phyloP scores from a whole-genome alignment of 2,113 vertebrate genomes.

The Thamnaconus septentrionalis region DNA sequence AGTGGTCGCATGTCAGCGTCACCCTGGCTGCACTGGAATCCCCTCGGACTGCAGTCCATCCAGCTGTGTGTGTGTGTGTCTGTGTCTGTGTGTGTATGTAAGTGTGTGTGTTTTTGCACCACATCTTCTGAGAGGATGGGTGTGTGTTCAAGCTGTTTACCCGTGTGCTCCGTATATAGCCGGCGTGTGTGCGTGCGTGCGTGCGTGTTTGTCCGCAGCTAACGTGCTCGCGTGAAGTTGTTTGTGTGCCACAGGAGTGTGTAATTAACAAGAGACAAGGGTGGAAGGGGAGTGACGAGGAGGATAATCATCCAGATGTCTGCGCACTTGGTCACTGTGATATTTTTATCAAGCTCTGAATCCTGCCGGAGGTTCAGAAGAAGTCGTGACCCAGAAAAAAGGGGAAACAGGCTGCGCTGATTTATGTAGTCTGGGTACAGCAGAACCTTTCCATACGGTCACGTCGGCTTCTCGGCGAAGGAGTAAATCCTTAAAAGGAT shows the following conservation, averaged over 20 bases:
- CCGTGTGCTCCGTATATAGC: conserved; percentile 24
- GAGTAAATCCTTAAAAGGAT: conserved; percentile 58
- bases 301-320: conserved; percentile 41
- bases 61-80: background rate
- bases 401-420: conserved; percentile 17
- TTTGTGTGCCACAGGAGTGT: conserved; percentile 42
- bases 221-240: conserved; percentile 28
- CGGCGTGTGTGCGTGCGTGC: conserved; percentile 6
- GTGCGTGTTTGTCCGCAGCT: conserved; percentile 31
- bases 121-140: conserved; percentile 25
- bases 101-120: background rate
- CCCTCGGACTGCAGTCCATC: no score
- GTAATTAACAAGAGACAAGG: conserved; percentile 27
- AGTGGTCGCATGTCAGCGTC: no score
- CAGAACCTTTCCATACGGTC: conserved; percentile 22
- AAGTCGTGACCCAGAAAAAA: conserved; percentile 2
- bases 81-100: background rate
- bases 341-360: conserved; percentile 38
- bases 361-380: background rate
- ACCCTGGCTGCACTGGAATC: no score
- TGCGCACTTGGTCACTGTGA: conserved; percentile 19
- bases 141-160: conserved; percentile 45
- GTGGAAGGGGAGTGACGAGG: background rate
- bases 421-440: conserved; percentile 18
- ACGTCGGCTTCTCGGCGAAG: conserved; percentile 7